Base-by-base conservation (phyloP, 53 echinoderm and acorn worm species). In the Echinometra lucunter region DNA sequence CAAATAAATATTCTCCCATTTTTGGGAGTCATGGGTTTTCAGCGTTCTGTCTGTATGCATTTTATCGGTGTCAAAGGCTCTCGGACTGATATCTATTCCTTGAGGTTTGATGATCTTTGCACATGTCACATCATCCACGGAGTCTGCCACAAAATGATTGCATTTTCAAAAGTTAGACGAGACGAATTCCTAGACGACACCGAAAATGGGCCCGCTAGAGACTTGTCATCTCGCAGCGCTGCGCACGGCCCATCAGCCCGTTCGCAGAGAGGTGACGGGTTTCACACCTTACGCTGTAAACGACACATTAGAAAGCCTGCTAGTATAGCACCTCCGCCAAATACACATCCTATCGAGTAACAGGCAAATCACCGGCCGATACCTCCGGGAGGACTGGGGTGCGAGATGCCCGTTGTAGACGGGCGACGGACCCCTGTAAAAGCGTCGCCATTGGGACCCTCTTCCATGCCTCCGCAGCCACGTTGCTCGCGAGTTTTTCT, bases 291-390 rank as follows among this genome's bases (percentile, higher is more conserved):
- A 27, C 94, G 85, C 94, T 42, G 94, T 94, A 94, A 94, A 94
- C 94, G 94, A 94, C 94, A 94, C 85, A 94, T 94, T 94, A 94
- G 4, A 13, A 63, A 94, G 60, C 94, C 94, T 94, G 94, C 94
- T 82, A 94, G 45, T n/a, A 82, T 94, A 57, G 85, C 94, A 94
- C 94, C 94, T 94, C 94, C 66, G 44, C 85, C 94, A 94, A 94
- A 94, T 94, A 94, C 94, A 94, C 94, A 85, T 82, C 58, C 94
- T 82, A 94, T 94, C 94, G 94, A 82, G 66, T 94, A 94, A 94
- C 94, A 82, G 94, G 94, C 94, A 94, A 94, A 94, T 94, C 94
- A 94, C 85, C 94, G 94, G 94, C 85, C 94, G 63, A 94, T 94
- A 94, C 94, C 94, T 83, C 63, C 16, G 94, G 94, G 94, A 83